Evolutionary conservation across 1,140 invertebrate genomes (phyloP), one percentile per base, ranked within the genome.

Genomic region (Adelges cooleyi): DNA sequence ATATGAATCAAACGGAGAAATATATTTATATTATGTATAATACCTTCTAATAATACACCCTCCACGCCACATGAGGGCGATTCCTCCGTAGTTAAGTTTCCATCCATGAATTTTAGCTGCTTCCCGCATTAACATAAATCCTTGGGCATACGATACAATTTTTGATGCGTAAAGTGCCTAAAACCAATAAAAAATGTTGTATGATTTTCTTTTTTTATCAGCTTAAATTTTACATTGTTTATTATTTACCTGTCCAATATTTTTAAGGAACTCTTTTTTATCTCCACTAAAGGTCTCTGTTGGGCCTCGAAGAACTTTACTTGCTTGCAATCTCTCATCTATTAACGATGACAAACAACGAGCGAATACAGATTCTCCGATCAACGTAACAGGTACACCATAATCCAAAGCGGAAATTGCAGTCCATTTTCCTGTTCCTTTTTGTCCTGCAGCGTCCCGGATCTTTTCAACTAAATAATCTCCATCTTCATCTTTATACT

Each of bases 351-450:
- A 98, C 3, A 99, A 77, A 73, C 92, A 99, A 48, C 96, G 82
- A 3, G 94, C 88, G 78, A 98, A 99, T 1, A 99, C 97, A 8
- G 95, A 92, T 77, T 99, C 95, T 18, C 90, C 95, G 68, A 99
- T 99, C 54, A 99, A 82, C 25, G 97, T 98, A 3, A 99, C 93
- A 0, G 96, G 97, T 15, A 95, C 84, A 20, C 95, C 96, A 73
- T 95, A 98, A 68, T 99, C 93, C 11, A 99, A 78, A 0, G 94
- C 92, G 18, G 92, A 82, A 68, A 99, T 96, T 3, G 92, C 95
- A 0, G 96, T 99, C 96, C 96, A 99, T 75, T 99, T 99, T 42
- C 97, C 96, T 0, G 96, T 99, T 59, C 97, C 97, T 76, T 99
- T 99, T 77, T 98, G 95, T 2, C 96, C 96, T 33, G 97, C 97